Conservation (phyloP, 2,888 invertebrate species). For the Caenorhabditis sinica region DNA sequence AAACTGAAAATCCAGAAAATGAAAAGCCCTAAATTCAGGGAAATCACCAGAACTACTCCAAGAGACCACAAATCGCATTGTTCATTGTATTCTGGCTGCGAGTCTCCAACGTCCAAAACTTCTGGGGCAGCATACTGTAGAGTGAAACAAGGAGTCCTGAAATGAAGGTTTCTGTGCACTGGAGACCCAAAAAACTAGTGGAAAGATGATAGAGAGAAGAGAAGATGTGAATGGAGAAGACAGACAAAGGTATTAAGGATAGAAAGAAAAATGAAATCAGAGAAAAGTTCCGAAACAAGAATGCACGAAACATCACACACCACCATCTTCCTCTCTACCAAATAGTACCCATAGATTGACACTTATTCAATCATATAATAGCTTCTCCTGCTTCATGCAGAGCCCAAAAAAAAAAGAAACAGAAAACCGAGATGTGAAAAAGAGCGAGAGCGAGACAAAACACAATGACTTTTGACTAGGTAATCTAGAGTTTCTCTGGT, state of each 20-base stretch:
- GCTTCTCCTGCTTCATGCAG: not conserved
- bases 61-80: conserved; percentile 97
- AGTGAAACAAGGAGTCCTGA: conserved; percentile 93
- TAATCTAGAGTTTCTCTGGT: conserved; percentile 25
- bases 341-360: conserved; percentile 8
- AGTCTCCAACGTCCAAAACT: conserved; percentile 88
- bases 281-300: conserved; percentile 13
- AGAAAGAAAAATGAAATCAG: not conserved
- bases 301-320: conserved; percentile 57
- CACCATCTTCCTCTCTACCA: conserved; percentile 53
- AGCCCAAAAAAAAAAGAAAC: too few species aligned
- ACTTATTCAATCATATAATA: not conserved
- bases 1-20: conserved; percentile 86
- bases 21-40: not conserved
- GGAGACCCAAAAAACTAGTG: not conserved
- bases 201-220: conserved; percentile 13
- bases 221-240: conserved; percentile 19
- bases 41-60: conserved; percentile 91
- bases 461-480: conserved; percentile 58
- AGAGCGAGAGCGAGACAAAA: conserved; percentile 39
- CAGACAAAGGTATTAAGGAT: conserved; percentile 7
- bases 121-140: conserved; percentile 96
- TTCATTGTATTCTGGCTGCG: conserved; percentile 88
- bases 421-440: not conserved
- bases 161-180: conserved; percentile 4